Evolutionary conservation across 2,888 invertebrate genomes (phyloP).

Genomic region (Patella caerulea): DNA sequence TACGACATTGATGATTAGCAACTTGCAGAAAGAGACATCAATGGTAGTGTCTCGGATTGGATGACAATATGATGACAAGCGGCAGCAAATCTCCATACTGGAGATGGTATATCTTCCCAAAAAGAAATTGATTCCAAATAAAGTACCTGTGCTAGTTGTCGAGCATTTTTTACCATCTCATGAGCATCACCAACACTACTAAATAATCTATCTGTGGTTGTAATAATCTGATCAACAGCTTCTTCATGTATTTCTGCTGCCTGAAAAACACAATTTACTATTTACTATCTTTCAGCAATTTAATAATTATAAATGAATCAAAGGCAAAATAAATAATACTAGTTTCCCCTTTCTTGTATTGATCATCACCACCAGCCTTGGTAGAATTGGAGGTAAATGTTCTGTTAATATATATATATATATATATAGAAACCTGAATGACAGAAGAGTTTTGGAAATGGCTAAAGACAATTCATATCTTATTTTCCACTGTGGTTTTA

Average conservation of each 20-base stretch:
- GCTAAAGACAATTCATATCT: no score
- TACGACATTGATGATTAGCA: no score
- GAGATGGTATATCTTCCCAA: neutral
- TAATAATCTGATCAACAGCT: slow-evolving; percentile 89
- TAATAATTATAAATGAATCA: neutral
- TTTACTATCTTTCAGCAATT: neutral
- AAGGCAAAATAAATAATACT: neutral
- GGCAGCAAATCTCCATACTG: neutral
- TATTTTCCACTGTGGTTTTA: no score
- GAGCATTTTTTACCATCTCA: slow-evolving; percentile 95
- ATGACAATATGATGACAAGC: neutral
- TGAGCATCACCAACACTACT: slow-evolving; percentile 88
- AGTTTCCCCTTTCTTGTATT: neutral
- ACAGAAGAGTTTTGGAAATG: no score
- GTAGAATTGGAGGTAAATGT: neutral
- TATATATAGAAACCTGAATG: no score
- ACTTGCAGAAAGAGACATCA: neutral
- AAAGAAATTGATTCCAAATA: neutral
- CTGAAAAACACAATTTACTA: slow-evolving; percentile 33
- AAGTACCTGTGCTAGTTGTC: slow-evolving; percentile 84
- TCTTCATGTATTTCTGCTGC: slow-evolving; percentile 77
- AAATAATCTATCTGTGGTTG: slow-evolving; percentile 89
- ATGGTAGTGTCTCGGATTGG: neutral
- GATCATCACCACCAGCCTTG: neutral
- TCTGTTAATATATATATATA: no score